Base-by-base conservation (phyloP, 1,140 invertebrate species). In the Trichogramma pretiosum region DNA sequence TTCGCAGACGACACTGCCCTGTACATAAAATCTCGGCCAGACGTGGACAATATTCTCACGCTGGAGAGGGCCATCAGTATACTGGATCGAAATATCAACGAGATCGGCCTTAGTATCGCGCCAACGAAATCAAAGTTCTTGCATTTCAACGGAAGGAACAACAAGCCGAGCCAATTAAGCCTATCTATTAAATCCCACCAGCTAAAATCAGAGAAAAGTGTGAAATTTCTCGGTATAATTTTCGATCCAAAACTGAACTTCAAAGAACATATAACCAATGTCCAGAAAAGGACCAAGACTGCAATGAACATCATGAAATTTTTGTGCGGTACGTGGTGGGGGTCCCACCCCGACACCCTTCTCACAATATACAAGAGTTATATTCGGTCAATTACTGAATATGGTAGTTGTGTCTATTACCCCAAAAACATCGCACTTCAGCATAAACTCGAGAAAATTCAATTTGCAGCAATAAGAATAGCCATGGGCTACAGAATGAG, bases 291-390 rank as follows among this genome's bases (percentile, higher is more conserved):
- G 39, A 30, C 23, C 23, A 19, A 14, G 1, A 47, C 22, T 16
- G 23, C 45, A 8, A 19, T 40, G 5, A 47, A 47, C 23, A 39
- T 47, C 5, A 0, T 46, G 3, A 47, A 47, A 40, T 47, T 14
- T 10, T 32, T 47, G 23, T 33, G 26, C 8, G 36, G 45, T 16
- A 46, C 18, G 9, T 39, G 36, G 16, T 47, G 45, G 45, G 45
- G 28, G 3, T 19, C 36, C 13, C 1, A 38, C 16, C 36, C 45
- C 0, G 24, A 30, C 5, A 47, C 28, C 3, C 13, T 47, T 11
- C 2, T 47, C 8, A 42, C 26, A 28, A n/a, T 34, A 22, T 47
- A 37, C 23, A 41, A 48, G 24, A 42, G 19, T 19, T 35, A 21
- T 10, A n/a, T 40, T 17, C 28, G 45, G 1, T 36, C 45, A 9